Conservation (phyloP, 2,888 invertebrate genomes). For the Mayetiola destructor region DNA sequence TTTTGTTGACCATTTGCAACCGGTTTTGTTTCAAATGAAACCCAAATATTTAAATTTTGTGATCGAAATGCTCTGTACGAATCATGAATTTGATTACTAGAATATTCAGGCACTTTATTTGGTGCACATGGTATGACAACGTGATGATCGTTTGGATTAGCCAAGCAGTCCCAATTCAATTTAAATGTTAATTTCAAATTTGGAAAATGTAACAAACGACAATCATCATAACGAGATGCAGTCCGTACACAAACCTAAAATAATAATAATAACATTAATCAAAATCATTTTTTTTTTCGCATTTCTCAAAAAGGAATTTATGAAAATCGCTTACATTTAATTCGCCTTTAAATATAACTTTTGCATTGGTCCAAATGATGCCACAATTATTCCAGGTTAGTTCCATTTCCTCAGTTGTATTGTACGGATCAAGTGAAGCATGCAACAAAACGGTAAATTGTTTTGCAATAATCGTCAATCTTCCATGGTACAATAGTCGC, state of each 20-base stretch:
- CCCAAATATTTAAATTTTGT: constrained; percentile 62
- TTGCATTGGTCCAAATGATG: constrained; percentile 92
- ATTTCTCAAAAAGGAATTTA: background rate
- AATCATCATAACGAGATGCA: constrained; percentile 98
- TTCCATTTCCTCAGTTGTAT: constrained; percentile 98
- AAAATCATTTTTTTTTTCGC: too few relatives aligned
- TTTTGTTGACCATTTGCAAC: constrained; percentile 38
- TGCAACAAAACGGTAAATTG: constrained; percentile 84
- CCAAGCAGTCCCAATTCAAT: constrained; percentile 80
- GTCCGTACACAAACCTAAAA: constrained; percentile 63
- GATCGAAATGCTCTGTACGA: constrained; percentile 91
- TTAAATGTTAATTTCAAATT: constrained; percentile 70
- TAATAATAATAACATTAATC: too few relatives aligned
- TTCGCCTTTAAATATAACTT: constrained; percentile 82
- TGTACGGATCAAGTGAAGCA: constrained; percentile 94
- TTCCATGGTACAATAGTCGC: constrained; percentile 80
- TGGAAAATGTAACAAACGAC: constrained; percentile 81
- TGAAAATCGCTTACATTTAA: constrained; percentile 50
- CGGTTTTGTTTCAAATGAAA: constrained; percentile 62
- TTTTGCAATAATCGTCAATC: constrained; percentile 73
- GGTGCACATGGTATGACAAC: constrained; percentile 91
- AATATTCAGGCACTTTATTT: constrained; percentile 89
- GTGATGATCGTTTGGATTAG: constrained; percentile 92
- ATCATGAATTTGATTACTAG: constrained; percentile 89
- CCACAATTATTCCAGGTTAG: constrained; percentile 86